These are phyloP conservation scores for Haliclona indistincta DNA, from an alignment of 37 sponge, comb jelly and placozoan species.

Conservation along the genomic window DNA sequence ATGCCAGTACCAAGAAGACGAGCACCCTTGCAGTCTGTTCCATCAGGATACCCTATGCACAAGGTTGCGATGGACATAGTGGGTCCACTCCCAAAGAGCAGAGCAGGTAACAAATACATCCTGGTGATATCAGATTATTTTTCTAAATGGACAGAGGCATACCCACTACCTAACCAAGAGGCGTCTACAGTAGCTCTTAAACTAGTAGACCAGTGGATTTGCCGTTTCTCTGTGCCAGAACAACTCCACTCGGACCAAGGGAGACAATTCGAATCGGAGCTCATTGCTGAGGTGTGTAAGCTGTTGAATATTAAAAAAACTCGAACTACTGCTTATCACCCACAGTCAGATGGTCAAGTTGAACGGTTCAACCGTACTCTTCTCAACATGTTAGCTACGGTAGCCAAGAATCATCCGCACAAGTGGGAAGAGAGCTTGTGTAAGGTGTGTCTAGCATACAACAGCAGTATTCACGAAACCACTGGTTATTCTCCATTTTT, in stretches of 20 bases:
- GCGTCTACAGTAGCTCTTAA: conserved; percentile 46
- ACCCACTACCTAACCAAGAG: conserved; percentile 58
- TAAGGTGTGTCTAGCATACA: conserved; percentile 53
- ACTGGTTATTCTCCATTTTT: conserved; percentile 40
- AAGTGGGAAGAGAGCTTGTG: conserved; percentile 41
- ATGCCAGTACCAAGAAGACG: conserved; percentile 1
- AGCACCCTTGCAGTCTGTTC: conserved; percentile 33
- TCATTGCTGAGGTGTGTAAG: conserved; percentile 33
- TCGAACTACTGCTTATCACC: conserved; percentile 54
- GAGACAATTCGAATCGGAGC: conserved; percentile 47
- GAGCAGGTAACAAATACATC: conserved; percentile 43
- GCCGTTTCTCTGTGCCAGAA: conserved; percentile 46
- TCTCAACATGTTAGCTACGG: background rate
- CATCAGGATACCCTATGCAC: conserved; percentile 40
- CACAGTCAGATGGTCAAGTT: conserved; percentile 57
- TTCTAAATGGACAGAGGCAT: conserved; percentile 52
- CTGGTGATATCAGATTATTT: conserved; percentile 53
- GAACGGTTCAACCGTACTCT: conserved; percentile 56
- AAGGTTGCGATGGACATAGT: conserved; percentile 44
- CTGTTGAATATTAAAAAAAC: conserved; percentile 30
- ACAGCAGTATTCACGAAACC: conserved; percentile 35
- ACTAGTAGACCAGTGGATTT: conserved; percentile 35
- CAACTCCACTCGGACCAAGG: conserved; percentile 54
- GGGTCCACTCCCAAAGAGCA: conserved; percentile 40
- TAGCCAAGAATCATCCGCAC: conserved; percentile 5